Conservation (phyloP, 1,140 invertebrate genomes). For the Brachionus sp. region DNA sequence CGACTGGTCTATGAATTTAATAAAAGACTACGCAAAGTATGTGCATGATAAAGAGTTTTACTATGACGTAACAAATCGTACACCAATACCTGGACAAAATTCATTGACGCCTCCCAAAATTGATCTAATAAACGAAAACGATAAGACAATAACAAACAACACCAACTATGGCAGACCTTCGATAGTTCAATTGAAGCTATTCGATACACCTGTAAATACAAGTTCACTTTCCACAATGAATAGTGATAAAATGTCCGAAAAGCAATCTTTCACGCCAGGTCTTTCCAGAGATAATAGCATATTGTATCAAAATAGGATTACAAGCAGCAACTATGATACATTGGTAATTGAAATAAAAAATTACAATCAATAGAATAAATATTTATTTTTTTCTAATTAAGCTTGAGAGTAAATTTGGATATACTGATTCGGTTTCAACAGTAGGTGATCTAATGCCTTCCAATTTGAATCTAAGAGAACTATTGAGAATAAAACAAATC, state of each 20-base stretch:
- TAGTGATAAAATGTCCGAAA: conserved; percentile 1
- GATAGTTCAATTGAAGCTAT: conserved; percentile 18
- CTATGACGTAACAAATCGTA: neutral
- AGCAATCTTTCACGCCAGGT: neutral
- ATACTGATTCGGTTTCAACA: conserved; percentile 20
- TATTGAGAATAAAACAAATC: conserved; percentile 15
- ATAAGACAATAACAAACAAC: neutral
- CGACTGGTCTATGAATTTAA: conserved; percentile 2
- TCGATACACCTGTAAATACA: conserved; percentile 32
- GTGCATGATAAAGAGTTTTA: conserved; percentile 14
- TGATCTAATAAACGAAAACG: neutral
- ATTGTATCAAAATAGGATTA: neutral
- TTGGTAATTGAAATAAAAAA: neutral
- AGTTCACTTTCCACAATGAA: neutral
- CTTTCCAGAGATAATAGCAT: conserved; percentile 22
- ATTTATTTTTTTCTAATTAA: conserved; percentile 9
- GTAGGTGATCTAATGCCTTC: conserved; percentile 6
- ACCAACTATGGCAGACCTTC: neutral
- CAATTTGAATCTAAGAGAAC: conserved; percentile 3
- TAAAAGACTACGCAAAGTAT: conserved; percentile 1
- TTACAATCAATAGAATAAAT: neutral
- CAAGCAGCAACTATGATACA: neutral
- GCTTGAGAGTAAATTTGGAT: conserved; percentile 27
- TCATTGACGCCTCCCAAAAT: neutral
- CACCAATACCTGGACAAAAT: neutral